Evolutionary conservation across 2,888 invertebrate genomes (phyloP), one percentile per base, ranked within the genome.

Genomic region (Callimorpha dominula): DNA sequence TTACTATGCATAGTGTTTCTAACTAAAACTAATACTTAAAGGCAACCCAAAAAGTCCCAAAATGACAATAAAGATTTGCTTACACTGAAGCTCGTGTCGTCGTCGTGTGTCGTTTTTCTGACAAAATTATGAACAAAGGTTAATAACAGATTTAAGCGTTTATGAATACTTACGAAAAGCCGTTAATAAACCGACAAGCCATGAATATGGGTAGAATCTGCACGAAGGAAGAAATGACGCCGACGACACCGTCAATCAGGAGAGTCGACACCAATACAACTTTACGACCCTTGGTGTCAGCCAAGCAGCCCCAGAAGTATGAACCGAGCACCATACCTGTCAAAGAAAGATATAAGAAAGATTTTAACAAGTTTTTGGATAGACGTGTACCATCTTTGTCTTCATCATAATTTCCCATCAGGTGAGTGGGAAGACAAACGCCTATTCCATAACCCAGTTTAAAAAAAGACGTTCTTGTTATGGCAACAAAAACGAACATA

Each of bases 281-380:
- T 89, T 97, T 97, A 73, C 98, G 96, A n/a, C 98, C 98, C 86
- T 97, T 97, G 14, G 97, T 98, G 89, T 98, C 98, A 78, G 98
- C 98, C 86, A 98, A 95, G 89, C 97, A 97, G 68, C 98, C 98
- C 98, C 98, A 98, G 92, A 98, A 97, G 93, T 98, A 98, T 64
- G 98, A 98, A 31, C 98, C 98, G 85, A 98, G 92, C 68, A 98
- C 96, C 98, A 98, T 98, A 78, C 98, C 98, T 97, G 86, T 6
- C n/a, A 20, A 40, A 72, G 50, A 62, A 49, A 46, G 57, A 5
- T 5, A 31, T 46, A 46, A 9, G 12, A 60, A 14, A 31, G 31
- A 1, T 31, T 57, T 20, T 20, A 20, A 57, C 4, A 20, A 57
- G 20, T 20, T 12, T 0, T 3, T 57, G 12, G 9, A 31, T 31